Evolutionary conservation across 2,113 vertebrate species (phyloP), one percentile per base, ranked within the genome.

Genomic region (Coryphaenoides rupestris): DNA sequence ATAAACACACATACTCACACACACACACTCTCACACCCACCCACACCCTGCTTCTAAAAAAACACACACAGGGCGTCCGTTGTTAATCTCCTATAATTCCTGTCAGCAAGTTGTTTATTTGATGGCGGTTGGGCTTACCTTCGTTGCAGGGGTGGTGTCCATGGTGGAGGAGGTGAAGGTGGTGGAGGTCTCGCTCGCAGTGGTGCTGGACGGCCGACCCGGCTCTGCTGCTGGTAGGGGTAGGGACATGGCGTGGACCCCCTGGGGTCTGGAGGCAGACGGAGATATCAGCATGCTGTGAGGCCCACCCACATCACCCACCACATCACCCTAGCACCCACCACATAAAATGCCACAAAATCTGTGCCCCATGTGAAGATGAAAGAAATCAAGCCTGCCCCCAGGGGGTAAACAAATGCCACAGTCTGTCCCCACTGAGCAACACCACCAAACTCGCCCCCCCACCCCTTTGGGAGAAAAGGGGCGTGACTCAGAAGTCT

Each of bases 161-260:
- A 93, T 79, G 5, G 93, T 93, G 74, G 96, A 95, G 0, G 90
- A 81, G 64, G 94, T 96, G 77, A 94, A 88, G 17, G 90, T 84
- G 0, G 94, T 94, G 68, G 96, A 98, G 0, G 92, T 88, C 76
- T 98, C 96, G 45, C 96, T 98, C 89, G 96, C 90, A 81, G 95
- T 93, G 89, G 95, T 81, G 88, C 94, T 98, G 87, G 93, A 93
- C 13, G 92, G 93, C 82, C 92, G 92, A 80, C 93, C 90, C 88
- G 89, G 81, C 63, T 86, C 78, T 2, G 55, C 75, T 4, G 10
- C 79, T 28, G 88, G 88, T 80, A 85, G 93, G 33, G 88, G 88
- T 80, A 86, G 93, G 69, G 89, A 92, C 76, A 80, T 81, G 89
- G 94, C 93, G 74, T 78, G 90, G 73, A 81, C 84, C 69, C 85